Evolutionary conservation across 2,888 invertebrate genomes (phyloP), one percentile per base, ranked within the genome.

Genomic region (Villa cingulata): DNA sequence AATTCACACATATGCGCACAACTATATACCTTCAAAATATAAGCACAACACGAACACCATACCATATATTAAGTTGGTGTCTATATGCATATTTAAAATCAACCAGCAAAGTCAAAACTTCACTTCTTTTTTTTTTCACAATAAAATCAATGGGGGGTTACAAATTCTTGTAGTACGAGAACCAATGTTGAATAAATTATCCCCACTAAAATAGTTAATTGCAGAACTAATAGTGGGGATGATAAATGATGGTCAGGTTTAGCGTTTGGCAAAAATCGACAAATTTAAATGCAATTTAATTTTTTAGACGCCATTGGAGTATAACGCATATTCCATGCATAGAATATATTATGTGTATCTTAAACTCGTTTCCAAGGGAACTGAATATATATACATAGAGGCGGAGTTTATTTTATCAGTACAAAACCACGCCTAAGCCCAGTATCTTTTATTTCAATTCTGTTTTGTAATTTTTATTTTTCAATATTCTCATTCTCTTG

Each of bases 301-400:
- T 12, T 27, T 12, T 4, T 32, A 12, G 29, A 12, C 29, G 29
- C 29, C 29, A 32, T 32, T 18, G 12, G 18, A 36, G 39, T 7
- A 12, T 18, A 12, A 18, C 9, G 7, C n/a, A n/a, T n/a, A n/a
- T n/a, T n/a, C n/a, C n/a, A n/a, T n/a, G n/a, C n/a, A n/a, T n/a
- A n/a, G n/a, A n/a, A n/a, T n/a, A n/a, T n/a, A n/a, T n/a, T n/a
- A 38, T 46, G 46, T 46, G 41, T 46, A 37, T 9, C 18, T 19
- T 14, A 40, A 34, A 41, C 27, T 27, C 41, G 48, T 48, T 48
- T 36, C 45, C 48, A 39, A 37, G 45, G 48, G 41, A 48, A 48
- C 48, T 41, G 36, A 41, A 41, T 41, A 36, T 40, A 46, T 14
- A n/a, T n/a, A n/a, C n/a, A n/a, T n/a, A n/a, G n/a, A 23, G 43